Percentiles rank a stretch among this genome's conserved stretches.
Conservation (phyloP, 2,797 vertebrate genomes). For the Alectoris magna region DNA sequence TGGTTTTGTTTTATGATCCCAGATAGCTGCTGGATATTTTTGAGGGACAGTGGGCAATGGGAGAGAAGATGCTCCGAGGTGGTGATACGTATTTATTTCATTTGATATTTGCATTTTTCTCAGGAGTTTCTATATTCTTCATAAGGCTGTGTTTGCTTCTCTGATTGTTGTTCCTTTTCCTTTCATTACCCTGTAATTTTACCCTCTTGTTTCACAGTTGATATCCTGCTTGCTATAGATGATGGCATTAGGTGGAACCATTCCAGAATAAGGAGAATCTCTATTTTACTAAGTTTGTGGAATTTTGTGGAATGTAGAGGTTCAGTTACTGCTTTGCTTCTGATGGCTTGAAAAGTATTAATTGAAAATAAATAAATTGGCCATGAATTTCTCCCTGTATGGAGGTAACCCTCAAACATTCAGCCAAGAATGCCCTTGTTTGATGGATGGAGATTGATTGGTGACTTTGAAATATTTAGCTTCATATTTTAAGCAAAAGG, state of each 20-base stretch:
- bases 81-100: not conserved
- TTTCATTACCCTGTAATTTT: not conserved
- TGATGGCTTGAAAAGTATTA: not conserved
- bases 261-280: slow-evolving; percentile 6
- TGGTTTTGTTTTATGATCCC: not conserved
- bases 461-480: not conserved
- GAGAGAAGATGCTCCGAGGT: not conserved
- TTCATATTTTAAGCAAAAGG: not conserved
- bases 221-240: not conserved
- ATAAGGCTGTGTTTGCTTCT: not conserved
- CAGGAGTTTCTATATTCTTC: not conserved
- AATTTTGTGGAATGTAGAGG: not conserved
- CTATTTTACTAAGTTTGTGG: not conserved
- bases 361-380: not conserved
- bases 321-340: not conserved
- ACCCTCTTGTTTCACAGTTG: slow-evolving; percentile 12
- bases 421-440: not conserved
- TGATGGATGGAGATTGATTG: not conserved
- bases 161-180: not conserved
- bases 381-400: not conserved
- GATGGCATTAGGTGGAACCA: not conserved
- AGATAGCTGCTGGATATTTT: not conserved
- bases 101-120: slow-evolving; percentile 16
- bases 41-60: rapidly evolving
- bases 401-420: not conserved